Evolutionary conservation across 2,797 vertebrate genomes (phyloP), one percentile per base, ranked within the genome.

Genomic region (Sciurus carolinensis): DNA sequence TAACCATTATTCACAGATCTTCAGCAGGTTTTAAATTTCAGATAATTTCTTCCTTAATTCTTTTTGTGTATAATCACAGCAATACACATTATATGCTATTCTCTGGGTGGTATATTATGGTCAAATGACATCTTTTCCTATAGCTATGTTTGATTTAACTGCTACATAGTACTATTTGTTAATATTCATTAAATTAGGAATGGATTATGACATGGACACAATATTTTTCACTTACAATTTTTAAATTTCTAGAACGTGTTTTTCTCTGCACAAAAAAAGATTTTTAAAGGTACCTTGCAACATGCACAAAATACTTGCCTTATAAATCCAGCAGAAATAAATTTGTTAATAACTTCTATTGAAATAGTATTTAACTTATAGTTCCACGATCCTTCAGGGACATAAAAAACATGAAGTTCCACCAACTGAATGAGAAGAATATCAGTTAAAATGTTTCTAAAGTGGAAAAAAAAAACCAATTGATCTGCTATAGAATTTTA

Each of bases 261-360:
- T 77, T 92, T 92, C n/a, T 97, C 72, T 88, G 44, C 5, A 92
- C 39, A 47, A 59, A 66, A 59, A 52, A 82, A 64, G 12, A 39
- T 59, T 54, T 7, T 95, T 87, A 66, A 36, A 90, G 33, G 73
- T 20, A 72, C 9, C 17, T 44, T 83, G 30, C 87, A 92, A 92
- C 4, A 86, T 85, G 42, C 42, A 90, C 33, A 75, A 73, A 97
- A 94, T 92, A 97, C 98, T 98, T 91, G 99, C 99, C 99, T 99
- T 98, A 99, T 99, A 98, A 99, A 99, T 93, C 99, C 99, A 4
- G 99, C 99, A 87, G 99, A 99, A 98, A 99, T 92, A 94, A 99
- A 99, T 94, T 98, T 99, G 72, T 98, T 99, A 87, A 98, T 98
- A 92, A 99, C 98, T 97, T 99, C 99, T 89, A 99, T 95, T 69